Evolutionary conservation across 2,797 vertebrate genomes (phyloP), one percentile per base, ranked within the genome.

Genomic region (Acanthurus tractus): DNA sequence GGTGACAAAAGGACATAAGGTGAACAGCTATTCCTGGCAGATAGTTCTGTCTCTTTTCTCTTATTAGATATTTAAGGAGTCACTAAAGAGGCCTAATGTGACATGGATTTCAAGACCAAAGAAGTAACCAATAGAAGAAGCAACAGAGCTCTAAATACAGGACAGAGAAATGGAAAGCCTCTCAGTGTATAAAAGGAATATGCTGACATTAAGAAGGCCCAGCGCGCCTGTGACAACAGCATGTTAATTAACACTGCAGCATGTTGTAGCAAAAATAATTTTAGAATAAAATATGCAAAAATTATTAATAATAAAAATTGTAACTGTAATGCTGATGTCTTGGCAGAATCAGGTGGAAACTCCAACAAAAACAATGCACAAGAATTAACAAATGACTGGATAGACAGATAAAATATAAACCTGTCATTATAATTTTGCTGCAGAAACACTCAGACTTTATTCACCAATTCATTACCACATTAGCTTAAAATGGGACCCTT

Each of bases 51-150:
- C 63, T 78, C 46, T 71, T 53, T 61, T 50, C 59, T 73, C 38
- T 22, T 18, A 67, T 58, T 89, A 97, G 96, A 94, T 95, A 75
- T 87, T 88, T 73, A 93, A 93, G 70, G 93, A 94, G 34, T 85
- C 73, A 0, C 90, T 89, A 72, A 93, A 64, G 55, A 93, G 71
- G 34, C 90, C 90, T 69, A 71, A 85, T 56, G 94, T 95, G 73
- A 94, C 95, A 81, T 86, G 89, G 80, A 96, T 95, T 72, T 96
- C 70, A 96, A 94, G 92, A 93, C 94, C 73, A 96, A 95, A 92
- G 67, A 93, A 78, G 8, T 81, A 48, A 76, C 89, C 65, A 86
- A 89, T 45, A 94, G 90, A 88, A 73, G 89, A 85, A 34, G 29
- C 29, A 34, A 34, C 29, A 34, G 29, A 87, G 79, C 18, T 69